Percentiles rank a stretch among this genome's conserved stretches.
Evolutionary conservation across 2,113 vertebrate genomes (phyloP).

Genomic region (Caretta caretta): DNA sequence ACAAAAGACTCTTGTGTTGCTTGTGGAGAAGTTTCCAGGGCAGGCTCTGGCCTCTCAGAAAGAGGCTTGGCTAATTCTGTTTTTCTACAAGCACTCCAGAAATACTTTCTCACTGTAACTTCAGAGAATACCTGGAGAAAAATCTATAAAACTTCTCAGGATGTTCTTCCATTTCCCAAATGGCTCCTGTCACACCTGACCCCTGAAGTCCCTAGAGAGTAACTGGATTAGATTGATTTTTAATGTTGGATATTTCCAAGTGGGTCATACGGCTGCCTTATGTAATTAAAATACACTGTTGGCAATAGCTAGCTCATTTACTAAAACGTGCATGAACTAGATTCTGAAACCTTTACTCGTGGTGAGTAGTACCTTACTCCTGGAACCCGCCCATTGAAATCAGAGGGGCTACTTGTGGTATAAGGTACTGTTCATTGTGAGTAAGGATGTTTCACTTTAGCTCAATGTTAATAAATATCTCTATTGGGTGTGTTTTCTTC

Average conservation of each 20-base stretch:
- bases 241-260: not conserved
- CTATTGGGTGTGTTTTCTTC: not conserved
- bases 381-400: not conserved
- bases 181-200: not conserved
- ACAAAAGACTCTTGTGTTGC: not conserved
- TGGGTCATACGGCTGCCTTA: not conserved
- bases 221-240: not conserved
- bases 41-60: not conserved
- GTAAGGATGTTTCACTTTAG: not conserved
- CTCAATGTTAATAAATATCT: not conserved
- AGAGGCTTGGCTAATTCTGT: not conserved
- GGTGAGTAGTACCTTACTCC: not conserved
- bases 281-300: not conserved
- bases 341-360: not conserved
- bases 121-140: not conserved
- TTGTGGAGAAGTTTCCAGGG: not conserved
- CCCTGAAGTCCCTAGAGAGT: not conserved
- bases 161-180: not conserved
- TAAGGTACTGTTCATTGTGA: not conserved
- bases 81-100: not conserved
- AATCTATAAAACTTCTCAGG: not conserved
- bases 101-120: not conserved
- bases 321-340: not conserved
- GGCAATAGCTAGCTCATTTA: not conserved
- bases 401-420: not conserved